Evolutionary conservation across 2,797 vertebrate genomes (phyloP).

Genomic region (Leptatherina wallacei): DNA sequence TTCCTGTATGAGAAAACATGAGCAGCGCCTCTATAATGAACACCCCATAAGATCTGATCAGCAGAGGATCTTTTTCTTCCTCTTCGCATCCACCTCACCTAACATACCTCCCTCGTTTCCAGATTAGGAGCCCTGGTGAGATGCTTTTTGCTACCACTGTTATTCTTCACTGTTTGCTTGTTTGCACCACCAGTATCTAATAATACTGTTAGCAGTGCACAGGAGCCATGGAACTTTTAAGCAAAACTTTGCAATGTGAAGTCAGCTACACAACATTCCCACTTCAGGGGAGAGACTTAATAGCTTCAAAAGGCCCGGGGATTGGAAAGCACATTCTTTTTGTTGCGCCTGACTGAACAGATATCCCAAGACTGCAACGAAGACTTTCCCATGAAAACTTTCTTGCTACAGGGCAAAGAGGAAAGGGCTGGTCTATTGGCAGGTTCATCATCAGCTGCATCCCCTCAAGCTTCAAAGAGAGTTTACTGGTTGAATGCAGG

Average conservation of each 20-base stretch:
- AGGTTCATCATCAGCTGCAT: conserved; percentile 29
- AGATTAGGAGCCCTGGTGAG: conserved; percentile 21
- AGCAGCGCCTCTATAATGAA: conserved; percentile 32
- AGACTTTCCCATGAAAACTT: conserved; percentile 29
- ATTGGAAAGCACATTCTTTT: conserved; percentile 30
- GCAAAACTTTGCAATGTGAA: conserved; percentile 26
- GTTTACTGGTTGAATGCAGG: neutral
- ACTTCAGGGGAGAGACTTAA: conserved; percentile 3
- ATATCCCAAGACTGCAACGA: conserved; percentile 2
- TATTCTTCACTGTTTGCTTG: conserved; percentile 23
- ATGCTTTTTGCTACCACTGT: conserved; percentile 10
- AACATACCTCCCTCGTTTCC: conserved; percentile 3
- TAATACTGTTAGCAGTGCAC: conserved; percentile 30
- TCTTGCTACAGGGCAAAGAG: conserved; percentile 26
- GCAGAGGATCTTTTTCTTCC: neutral
- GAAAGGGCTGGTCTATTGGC: conserved; percentile 11
- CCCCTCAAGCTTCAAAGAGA: conserved; percentile 20
- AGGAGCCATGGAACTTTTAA: conserved; percentile 45
- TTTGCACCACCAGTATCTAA: conserved; percentile 40
- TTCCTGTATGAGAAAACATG: conserved; percentile 29
- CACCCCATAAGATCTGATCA: conserved; percentile 24
- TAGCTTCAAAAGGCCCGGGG: neutral
- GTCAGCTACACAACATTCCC: conserved; percentile 28
- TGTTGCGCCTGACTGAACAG: conserved; percentile 36
- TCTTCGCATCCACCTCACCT: neutral